phyloP scores from a whole-genome alignment of 1,140 invertebrate species.

The Lepidurus arcticus region DNA sequence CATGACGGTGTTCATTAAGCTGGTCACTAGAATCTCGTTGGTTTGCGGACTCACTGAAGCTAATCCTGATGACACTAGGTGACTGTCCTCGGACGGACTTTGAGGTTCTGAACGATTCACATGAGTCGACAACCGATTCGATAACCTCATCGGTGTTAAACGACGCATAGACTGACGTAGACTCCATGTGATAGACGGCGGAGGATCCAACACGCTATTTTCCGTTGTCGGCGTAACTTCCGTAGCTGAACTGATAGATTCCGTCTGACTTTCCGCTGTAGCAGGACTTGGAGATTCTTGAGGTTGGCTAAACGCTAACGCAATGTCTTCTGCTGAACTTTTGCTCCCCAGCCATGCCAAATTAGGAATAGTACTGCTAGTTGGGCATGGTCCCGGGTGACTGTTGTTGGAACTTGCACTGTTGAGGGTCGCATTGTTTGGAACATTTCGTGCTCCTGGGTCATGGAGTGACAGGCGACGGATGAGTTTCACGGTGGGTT shows the following conservation, averaged over 20 bases:
- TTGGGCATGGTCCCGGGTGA: background rate
- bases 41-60: conserved; percentile 9
- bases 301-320: background rate
- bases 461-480: background rate
- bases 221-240: background rate
- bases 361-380: background rate
- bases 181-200: background rate
- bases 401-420: background rate
- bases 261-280: background rate
- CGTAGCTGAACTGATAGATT: background rate
- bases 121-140: background rate
- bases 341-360: conserved; percentile 17
- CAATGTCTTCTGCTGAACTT: background rate
- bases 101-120: background rate
- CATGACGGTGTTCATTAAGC: background rate
- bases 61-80: background rate
- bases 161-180: background rate
- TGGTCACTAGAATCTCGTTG: conserved; percentile 7
- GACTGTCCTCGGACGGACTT: background rate
- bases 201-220: background rate
- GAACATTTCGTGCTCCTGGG: background rate
- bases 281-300: background rate
- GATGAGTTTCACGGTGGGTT: background rate
- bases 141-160: background rate
- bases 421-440: background rate